A percentile compares a stretch with the other conserved stretches of the same genome.
These are phyloP conservation scores for Melanotus villosus DNA, from an alignment of 2,888 invertebrate species.

Conservation along the genomic window DNA sequence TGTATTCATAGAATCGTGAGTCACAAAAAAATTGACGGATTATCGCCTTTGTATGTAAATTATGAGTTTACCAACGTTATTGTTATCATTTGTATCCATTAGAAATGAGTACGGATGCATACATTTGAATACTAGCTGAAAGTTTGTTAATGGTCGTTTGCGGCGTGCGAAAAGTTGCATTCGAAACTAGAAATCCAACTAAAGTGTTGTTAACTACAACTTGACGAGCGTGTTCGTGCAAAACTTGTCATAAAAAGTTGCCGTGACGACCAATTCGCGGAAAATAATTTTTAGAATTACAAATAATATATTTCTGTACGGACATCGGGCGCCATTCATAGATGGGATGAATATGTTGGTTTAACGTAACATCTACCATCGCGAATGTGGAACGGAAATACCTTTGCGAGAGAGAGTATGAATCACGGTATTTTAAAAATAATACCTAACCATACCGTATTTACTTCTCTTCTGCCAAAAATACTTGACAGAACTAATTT, in stretches of 20 bases:
- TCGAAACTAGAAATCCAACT: slow-evolving; percentile 27
- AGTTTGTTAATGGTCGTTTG: slow-evolving; percentile 16
- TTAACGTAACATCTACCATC: slow-evolving; percentile 18
- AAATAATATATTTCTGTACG: slow-evolving; percentile 34
- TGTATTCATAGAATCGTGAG: slow-evolving; percentile 33
- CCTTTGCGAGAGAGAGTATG: slow-evolving; percentile 16
- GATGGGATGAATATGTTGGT: slow-evolving; percentile 24
- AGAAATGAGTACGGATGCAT: slow-evolving; percentile 16
- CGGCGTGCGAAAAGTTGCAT: slow-evolving; percentile 22
- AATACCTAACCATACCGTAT: slow-evolving; percentile 27
- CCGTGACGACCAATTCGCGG: slow-evolving; percentile 39
- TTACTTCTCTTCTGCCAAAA: slow-evolving; percentile 17
- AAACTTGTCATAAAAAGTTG: slow-evolving; percentile 34
- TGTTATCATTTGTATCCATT: slow-evolving; percentile 20
- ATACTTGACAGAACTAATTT: slow-evolving; percentile 22
- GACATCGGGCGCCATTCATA: slow-evolving; percentile 36
- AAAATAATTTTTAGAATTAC: slow-evolving; percentile 48
- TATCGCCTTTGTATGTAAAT: slow-evolving; percentile 36
- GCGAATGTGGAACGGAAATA: slow-evolving; percentile 29
- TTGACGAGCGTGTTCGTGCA: slow-evolving; percentile 2
- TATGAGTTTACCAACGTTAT: slow-evolving; percentile 28
- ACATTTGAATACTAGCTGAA: slow-evolving; percentile 1
- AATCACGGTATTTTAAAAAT: slow-evolving; percentile 27
- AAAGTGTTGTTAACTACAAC: slow-evolving; percentile 9
- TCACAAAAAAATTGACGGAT: slow-evolving; percentile 42